These are phyloP conservation scores for Chirona hameri DNA, from an alignment of 2,888 invertebrate genomes.

Conservation along the genomic window DNA sequence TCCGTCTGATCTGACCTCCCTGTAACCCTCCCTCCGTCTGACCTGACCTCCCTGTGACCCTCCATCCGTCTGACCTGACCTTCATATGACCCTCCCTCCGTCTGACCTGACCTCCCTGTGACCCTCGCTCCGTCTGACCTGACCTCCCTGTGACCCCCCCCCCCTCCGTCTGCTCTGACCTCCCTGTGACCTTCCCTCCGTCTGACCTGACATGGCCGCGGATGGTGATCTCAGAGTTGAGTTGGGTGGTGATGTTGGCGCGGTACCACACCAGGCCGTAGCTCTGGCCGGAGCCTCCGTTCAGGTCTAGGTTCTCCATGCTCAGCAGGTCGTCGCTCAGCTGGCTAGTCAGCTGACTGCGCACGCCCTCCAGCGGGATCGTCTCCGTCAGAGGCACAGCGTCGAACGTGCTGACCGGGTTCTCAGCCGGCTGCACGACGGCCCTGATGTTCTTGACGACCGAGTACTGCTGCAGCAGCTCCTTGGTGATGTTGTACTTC, in stretches of 20 bases:
- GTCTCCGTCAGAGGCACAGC: constrained; percentile 28
- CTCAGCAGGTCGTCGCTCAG: constrained; percentile 4
- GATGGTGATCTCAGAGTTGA: constrained; percentile 27
- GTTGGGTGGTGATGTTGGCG: constrained; percentile 42
- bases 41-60: background rate
- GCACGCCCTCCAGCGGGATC: background rate
- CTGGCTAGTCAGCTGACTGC: background rate
- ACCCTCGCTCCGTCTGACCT: background rate
- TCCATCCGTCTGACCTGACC: background rate
- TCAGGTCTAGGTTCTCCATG: constrained; percentile 38
- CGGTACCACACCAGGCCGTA: constrained; percentile 57
- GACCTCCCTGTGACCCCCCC: too few relatives aligned
- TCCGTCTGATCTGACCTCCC: too few relatives aligned
- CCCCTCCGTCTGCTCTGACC: background rate
- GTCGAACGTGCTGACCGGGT: constrained; percentile 34
- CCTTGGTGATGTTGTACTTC: constrained; percentile 45
- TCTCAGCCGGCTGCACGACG: constrained; percentile 28
- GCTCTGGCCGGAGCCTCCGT: constrained; percentile 53
- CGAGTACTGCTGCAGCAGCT: constrained; percentile 34
- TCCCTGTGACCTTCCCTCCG: too few relatives aligned
- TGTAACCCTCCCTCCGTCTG: background rate
- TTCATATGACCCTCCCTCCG: too few relatives aligned
- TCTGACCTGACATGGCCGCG: constrained; percentile 30
- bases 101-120: background rate
- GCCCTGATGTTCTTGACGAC: background rate